These are phyloP conservation scores for Caenorhabditis macrosperma DNA, from an alignment of 2,888 invertebrate genomes.

Conservation along the genomic window DNA sequence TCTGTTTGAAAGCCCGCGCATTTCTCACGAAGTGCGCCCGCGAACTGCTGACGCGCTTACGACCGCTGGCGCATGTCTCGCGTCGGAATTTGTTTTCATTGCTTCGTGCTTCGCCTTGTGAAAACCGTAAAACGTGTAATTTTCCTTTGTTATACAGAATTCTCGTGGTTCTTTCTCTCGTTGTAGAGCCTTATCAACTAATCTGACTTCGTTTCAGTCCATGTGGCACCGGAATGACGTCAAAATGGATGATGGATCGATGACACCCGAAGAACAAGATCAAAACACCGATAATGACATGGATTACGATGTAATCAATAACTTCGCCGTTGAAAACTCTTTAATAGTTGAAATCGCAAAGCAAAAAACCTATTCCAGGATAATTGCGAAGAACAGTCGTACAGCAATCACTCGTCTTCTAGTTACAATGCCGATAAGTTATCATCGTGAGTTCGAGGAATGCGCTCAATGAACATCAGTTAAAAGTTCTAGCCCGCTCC, in stretches of 20 bases:
- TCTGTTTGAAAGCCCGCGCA: background rate
- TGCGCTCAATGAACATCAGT: background rate
- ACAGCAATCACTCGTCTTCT: conserved; percentile 39
- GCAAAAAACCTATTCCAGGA: conserved; percentile 3
- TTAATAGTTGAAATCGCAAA: background rate
- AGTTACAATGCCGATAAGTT: conserved; percentile 44
- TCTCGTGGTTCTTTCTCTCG: no score
- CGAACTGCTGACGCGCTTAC: background rate
- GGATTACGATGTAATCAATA: conserved; percentile 29
- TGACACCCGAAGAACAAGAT: conserved; percentile 54
- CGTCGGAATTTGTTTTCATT: background rate
- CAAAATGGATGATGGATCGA: conserved; percentile 55
- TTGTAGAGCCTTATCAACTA: no score
- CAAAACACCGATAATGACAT: conserved; percentile 25
- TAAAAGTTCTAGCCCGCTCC: conserved; percentile 31
- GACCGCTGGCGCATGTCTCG: conserved; percentile 3
- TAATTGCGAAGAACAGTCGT: conserved; percentile 28
- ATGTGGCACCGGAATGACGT: conserved; percentile 52
- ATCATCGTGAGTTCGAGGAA: conserved; percentile 28
- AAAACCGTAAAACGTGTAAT: background rate
- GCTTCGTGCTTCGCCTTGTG: background rate
- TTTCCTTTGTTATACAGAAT: background rate
- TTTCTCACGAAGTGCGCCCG: no score
- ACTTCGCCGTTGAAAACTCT: background rate
- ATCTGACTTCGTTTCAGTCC: background rate